Base-by-base conservation (phyloP, 2,888 invertebrate genomes). In the Pterostichus niger region DNA sequence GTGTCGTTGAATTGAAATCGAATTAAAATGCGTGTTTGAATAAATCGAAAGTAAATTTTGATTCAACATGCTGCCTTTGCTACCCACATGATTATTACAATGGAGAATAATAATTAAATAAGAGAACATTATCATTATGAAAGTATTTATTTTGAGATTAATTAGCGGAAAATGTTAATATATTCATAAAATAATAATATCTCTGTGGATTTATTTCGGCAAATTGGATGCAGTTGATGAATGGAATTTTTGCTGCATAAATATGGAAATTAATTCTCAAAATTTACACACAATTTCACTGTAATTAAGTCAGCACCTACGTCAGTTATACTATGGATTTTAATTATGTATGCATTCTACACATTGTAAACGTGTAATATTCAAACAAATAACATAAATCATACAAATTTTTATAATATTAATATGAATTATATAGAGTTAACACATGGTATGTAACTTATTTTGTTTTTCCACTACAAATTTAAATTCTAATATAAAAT, bases 231-330 rank as follows among this genome's bases (percentile, higher is more conserved):
- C 68, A 44, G 68, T 71, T 64, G 11, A 40, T 40, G 56, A 71
- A 44, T 44, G 35, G 17, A 71, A 71, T 71, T 40, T 44, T 44
- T 71, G 13, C 13, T 44, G 17, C 68, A 71, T 17, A 71, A 71
- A 64, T 61, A 78, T 78, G 78, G 40, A 78, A 78, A 78, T 78
- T 59, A 56, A 77, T 77, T 35, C 59, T 54, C 13, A n/a, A 77
- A 77, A 78, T 78, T 78, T 59, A 78, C 77, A 44, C 56, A 59
- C 59, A 59, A 44, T 44, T 61, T 59, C 31, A 24, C 59, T 17
- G 33, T 59, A 61, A 78, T 61, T 78, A 78, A 78, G 78, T 40
- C 77, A 54, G 24, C 35, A 33, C n/a, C 56, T 13, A 9, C 56
- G 40, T 13, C 77, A 77, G 59, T 40, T 76, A 40, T 61, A 61